phyloP scores from a whole-genome alignment of 1,140 invertebrate genomes.

The Lordiphosa mommai region DNA sequence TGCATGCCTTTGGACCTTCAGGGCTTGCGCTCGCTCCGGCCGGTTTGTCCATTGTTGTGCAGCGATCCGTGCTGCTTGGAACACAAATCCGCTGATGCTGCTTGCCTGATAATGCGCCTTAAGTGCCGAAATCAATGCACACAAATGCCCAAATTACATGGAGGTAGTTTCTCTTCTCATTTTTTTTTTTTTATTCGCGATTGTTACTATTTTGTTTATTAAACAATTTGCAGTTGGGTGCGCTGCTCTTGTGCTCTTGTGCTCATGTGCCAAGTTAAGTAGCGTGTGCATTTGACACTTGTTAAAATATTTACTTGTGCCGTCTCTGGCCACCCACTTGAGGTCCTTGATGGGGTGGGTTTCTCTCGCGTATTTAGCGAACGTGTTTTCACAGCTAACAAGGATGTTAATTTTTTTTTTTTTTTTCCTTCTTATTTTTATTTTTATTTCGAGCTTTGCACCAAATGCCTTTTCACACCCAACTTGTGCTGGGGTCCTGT shows the following conservation, averaged over 20 bases:
- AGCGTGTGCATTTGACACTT: conserved; percentile 79
- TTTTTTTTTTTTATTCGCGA: too few species aligned
- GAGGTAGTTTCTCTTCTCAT: neutral
- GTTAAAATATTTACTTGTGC: conserved; percentile 78
- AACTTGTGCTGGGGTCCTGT: conserved; percentile 42
- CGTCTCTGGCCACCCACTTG: conserved; percentile 47
- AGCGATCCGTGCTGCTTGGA: neutral
- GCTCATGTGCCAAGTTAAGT: conserved; percentile 50
- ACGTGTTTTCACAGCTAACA: conserved; percentile 78
- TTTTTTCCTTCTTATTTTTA: conserved; percentile 45
- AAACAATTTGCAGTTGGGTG: conserved; percentile 39
- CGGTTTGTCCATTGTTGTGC: conserved; percentile 1
- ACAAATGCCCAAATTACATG: conserved; percentile 78
- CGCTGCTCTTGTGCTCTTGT: too few species aligned
- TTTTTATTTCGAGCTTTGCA: conserved; percentile 70
- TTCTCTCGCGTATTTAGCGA: conserved; percentile 67
- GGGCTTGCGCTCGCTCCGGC: conserved; percentile 8
- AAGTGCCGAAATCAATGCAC: conserved; percentile 79
- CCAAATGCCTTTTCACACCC: conserved; percentile 76
- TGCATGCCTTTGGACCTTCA: conserved; percentile 34
- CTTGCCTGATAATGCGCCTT: conserved; percentile 68
- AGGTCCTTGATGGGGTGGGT: conserved; percentile 37
- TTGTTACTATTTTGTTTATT: conserved; percentile 71
- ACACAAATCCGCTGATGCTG: conserved; percentile 43
- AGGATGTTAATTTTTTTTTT: conserved; percentile 73